Conservation (phyloP, 2,113 vertebrate species). For the Rynchops niger region DNA sequence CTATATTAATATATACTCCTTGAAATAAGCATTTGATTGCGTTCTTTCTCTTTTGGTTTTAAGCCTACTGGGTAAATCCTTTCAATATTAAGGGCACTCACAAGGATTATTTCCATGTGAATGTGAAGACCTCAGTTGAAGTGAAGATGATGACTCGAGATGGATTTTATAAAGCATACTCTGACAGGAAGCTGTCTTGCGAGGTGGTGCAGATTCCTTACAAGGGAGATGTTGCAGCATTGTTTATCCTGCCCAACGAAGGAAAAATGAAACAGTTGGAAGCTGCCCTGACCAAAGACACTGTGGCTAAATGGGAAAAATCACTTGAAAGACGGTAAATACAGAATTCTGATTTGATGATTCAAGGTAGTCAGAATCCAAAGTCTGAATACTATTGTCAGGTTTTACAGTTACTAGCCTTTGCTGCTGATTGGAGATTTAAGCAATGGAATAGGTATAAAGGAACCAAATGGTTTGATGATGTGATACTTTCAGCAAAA, state of each 20-base stretch:
- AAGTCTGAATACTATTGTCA: background rate
- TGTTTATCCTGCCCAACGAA: constrained; percentile 78
- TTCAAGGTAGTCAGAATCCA: background rate
- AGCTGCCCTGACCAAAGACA: background rate
- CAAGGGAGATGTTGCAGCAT: constrained; percentile 76
- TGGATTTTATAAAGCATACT: constrained; percentile 4
- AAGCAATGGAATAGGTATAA: background rate
- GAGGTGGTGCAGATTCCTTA: constrained; percentile 79
- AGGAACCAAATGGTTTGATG: background rate
- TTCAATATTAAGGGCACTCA: constrained; percentile 70
- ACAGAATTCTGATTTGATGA: background rate
- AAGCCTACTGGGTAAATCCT: constrained; percentile 81
- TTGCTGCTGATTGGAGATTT: background rate
- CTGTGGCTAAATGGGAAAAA: constrained; percentile 5
- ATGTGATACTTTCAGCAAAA: background rate
- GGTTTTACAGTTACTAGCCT: background rate
- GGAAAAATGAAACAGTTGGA: constrained; percentile 78
- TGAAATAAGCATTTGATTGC: background rate
- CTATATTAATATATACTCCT: background rate
- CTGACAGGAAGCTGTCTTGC: constrained; percentile 60
- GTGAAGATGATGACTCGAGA: constrained; percentile 41
- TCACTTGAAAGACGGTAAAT: background rate
- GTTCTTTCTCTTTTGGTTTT: constrained; percentile 46
- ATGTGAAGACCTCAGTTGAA: background rate
- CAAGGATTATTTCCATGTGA: constrained; percentile 61